Evolutionary conservation across 2,888 invertebrate genomes (phyloP).

Genomic region (Dynastes tityus): DNA sequence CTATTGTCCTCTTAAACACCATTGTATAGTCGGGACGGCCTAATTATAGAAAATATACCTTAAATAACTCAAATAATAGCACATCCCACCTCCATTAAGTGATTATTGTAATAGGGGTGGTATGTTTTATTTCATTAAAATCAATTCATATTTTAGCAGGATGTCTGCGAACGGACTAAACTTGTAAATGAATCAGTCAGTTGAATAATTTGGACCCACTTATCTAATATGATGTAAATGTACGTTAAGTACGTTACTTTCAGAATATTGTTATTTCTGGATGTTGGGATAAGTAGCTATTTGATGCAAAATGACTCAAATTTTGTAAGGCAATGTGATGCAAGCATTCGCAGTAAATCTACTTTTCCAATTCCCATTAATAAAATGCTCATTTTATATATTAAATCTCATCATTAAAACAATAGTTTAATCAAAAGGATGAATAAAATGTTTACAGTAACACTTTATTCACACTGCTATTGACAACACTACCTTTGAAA

Average conservation of each 20-base stretch:
- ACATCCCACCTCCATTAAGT: conserved; percentile 38
- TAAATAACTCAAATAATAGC: conserved; percentile 57
- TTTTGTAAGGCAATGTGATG: too few species aligned
- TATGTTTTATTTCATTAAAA: conserved; percentile 37
- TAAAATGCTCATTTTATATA: too few species aligned
- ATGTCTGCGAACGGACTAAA: neutral
- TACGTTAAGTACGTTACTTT: neutral
- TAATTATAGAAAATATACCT: conserved; percentile 64
- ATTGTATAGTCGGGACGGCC: conserved; percentile 62
- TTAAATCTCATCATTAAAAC: too few species aligned
- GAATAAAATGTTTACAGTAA: too few species aligned
- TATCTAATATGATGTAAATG: neutral
- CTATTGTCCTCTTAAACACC: conserved; percentile 63
- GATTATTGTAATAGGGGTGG: conserved; percentile 39
- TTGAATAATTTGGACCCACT: neutral
- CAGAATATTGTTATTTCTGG: too few species aligned
- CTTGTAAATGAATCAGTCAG: neutral
- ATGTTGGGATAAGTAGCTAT: too few species aligned
- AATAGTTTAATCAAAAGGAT: too few species aligned
- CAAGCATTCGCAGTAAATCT: too few species aligned
- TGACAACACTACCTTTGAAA: too few species aligned
- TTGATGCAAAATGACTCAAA: too few species aligned
- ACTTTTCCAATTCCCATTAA: too few species aligned
- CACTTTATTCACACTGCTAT: too few species aligned
- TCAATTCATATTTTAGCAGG: conserved; percentile 22